These are phyloP conservation scores for Drosophila stalkeri DNA, from an alignment of 2,888 invertebrate genomes.

Conservation along the genomic window DNA sequence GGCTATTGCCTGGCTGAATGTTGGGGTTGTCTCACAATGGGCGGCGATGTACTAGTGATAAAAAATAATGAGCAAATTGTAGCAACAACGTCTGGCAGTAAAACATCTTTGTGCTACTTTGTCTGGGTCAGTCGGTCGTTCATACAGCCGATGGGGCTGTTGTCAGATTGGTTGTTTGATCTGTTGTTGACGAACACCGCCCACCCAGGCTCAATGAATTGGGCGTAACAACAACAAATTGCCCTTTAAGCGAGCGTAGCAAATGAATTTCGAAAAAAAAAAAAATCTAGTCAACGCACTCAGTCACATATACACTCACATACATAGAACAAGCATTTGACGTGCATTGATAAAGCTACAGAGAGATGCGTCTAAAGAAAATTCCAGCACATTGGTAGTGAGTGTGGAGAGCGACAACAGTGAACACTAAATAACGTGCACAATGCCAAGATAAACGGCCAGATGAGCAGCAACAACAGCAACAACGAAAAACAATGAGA, in stretches of 20 bases:
- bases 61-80: slow-evolving; percentile 81
- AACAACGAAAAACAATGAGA: slow-evolving; percentile 28
- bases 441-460: slow-evolving; percentile 77
- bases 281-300: slow-evolving; percentile 59
- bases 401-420: slow-evolving; percentile 37
- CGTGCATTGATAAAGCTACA: slow-evolving; percentile 35
- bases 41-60: slow-evolving; percentile 65
- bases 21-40: slow-evolving; percentile 15
- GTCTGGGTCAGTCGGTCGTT: slow-evolving; percentile 72
- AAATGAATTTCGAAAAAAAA: slow-evolving; percentile 74
- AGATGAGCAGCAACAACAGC: slow-evolving; percentile 58
- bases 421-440: slow-evolving; percentile 74
- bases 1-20: slow-evolving; percentile 47
- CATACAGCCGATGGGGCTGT: slow-evolving; percentile 47
- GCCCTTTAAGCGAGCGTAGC: slow-evolving; percentile 71
- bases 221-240: slow-evolving; percentile 71
- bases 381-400: slow-evolving; percentile 51
- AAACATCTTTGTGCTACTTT: slow-evolving; percentile 78
- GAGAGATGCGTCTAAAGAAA: slow-evolving; percentile 45
- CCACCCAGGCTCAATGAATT: slow-evolving; percentile 66
- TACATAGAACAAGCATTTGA: slow-evolving; percentile 21
- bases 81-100: slow-evolving; percentile 69
- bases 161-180: slow-evolving; percentile 64
- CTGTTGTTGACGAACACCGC: slow-evolving; percentile 28
- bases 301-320: slow-evolving; percentile 26